phyloP scores from a whole-genome alignment of 2,113 vertebrate species.

The Notiomystis cincta region DNA sequence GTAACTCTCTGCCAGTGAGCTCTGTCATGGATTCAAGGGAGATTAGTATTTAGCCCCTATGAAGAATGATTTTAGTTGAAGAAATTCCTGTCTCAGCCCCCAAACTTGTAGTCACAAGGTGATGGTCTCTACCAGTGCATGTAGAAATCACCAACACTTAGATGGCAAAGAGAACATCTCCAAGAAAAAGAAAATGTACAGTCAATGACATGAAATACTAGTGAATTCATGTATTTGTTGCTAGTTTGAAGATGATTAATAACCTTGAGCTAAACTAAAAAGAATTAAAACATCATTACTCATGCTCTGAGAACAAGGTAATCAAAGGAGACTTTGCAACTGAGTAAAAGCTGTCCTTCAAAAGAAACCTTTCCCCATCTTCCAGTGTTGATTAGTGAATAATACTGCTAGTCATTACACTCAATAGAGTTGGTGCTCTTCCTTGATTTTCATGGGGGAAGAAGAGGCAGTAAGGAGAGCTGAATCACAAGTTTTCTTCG shows the following conservation, averaged over 20 bases:
- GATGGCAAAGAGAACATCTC: neutral
- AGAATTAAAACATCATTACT: slow-evolving; percentile 49
- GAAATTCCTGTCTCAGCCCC: neutral
- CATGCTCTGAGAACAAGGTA: slow-evolving; percentile 30
- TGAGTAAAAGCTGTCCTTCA: slow-evolving; percentile 55
- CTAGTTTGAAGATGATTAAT: neutral
- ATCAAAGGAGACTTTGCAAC: slow-evolving; percentile 31
- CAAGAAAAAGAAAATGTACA: neutral
- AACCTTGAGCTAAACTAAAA: slow-evolving; percentile 25
- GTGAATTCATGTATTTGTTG: neutral
- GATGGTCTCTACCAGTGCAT: neutral
- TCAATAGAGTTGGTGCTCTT: neutral
- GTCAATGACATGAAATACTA: neutral
- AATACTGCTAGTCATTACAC: slow-evolving; percentile 10
- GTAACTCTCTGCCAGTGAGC: neutral
- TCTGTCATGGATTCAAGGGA: neutral
- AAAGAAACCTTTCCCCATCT: neutral
- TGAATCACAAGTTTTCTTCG: slow-evolving; percentile 62
- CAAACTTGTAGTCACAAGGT: neutral
- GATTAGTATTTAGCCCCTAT: neutral
- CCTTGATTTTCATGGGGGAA: slow-evolving; percentile 37
- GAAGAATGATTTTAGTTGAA: neutral
- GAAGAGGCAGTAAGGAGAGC: neutral
- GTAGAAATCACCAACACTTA: neutral
- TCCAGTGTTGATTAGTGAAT: neutral